phyloP scores from a whole-genome alignment of 1,140 invertebrate genomes.

The Stegodyphus dumicola region DNA sequence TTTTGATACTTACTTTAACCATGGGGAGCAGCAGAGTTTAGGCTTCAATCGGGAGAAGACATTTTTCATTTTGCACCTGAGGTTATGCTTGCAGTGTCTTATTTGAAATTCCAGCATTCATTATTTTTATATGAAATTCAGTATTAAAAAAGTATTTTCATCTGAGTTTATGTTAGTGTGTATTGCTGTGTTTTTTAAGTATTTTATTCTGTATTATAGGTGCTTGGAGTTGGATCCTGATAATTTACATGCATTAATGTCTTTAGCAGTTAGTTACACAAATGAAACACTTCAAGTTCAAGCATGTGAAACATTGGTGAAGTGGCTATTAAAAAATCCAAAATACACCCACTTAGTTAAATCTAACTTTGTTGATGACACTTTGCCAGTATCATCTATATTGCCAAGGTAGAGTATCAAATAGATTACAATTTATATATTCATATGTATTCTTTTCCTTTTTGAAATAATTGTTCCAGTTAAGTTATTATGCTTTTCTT shows the following conservation, averaged over 20 bases:
- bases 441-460: background rate
- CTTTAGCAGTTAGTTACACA: slow-evolving; percentile 92
- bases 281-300: slow-evolving; percentile 81
- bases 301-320: slow-evolving; percentile 72
- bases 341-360: slow-evolving; percentile 81
- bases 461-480: background rate
- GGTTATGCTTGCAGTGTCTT: no score
- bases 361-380: slow-evolving; percentile 7
- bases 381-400: slow-evolving; percentile 23
- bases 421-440: background rate
- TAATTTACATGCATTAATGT: slow-evolving; percentile 87
- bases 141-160: no score
- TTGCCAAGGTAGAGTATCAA: slow-evolving; percentile 20
- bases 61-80: no score
- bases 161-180: no score
- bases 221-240: slow-evolving; percentile 84
- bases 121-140: no score
- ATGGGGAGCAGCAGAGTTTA: no score
- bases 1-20: no score
- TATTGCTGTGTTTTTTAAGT: no score
- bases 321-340: slow-evolving; percentile 87
- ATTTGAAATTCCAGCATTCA: no score
- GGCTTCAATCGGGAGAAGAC: no score
- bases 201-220: slow-evolving; percentile 65
- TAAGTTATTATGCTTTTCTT: no score